These are phyloP conservation scores for Thecocarcelia acutangulata DNA, from an alignment of 2,888 invertebrate genomes.

Conservation along the genomic window DNA sequence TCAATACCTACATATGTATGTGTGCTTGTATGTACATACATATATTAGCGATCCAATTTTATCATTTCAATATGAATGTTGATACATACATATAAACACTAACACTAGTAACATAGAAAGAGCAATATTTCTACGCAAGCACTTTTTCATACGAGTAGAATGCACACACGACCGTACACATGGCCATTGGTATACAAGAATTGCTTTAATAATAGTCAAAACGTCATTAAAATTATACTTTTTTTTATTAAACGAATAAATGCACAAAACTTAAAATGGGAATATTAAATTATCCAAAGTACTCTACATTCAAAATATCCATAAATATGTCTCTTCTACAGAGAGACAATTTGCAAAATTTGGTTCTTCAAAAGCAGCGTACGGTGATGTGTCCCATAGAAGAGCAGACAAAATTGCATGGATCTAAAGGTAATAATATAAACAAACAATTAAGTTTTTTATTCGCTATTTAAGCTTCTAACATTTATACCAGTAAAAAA, in stretches of 20 bases:
- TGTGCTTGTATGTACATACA: too few relatives aligned
- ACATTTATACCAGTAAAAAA: too few relatives aligned
- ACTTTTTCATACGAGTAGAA: not conserved
- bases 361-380: too few relatives aligned
- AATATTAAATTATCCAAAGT: not conserved
- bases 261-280: not conserved
- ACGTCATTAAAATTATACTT: conserved; percentile 50
- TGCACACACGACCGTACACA: not conserved
- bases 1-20: too few relatives aligned
- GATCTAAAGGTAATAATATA: too few relatives aligned
- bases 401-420: too few relatives aligned
- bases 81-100: not conserved
- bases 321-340: too few relatives aligned
- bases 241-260: not conserved
- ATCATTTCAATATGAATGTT: conserved; percentile 26
- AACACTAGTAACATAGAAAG: not conserved
- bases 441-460: too few relatives aligned
- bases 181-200: conserved; percentile 31
- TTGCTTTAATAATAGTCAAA: conserved; percentile 53
- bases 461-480: too few relatives aligned
- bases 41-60: conserved; percentile 55
- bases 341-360: too few relatives aligned
- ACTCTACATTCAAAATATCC: not conserved
- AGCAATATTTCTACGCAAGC: not conserved
- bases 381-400: too few relatives aligned